Conservation (phyloP, 2,113 vertebrate species). For the Gobiocypris rarus region DNA sequence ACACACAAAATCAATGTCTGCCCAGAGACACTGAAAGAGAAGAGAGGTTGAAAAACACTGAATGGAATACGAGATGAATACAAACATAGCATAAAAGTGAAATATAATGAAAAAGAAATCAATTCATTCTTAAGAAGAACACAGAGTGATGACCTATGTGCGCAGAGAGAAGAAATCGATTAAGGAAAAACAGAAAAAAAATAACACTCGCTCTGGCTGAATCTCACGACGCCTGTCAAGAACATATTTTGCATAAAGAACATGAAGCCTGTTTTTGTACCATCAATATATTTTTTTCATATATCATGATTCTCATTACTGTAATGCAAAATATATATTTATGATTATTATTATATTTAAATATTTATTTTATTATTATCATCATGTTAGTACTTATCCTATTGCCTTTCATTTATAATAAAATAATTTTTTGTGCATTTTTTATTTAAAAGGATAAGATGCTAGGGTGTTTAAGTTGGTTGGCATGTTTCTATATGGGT, state of each 20-base stretch:
- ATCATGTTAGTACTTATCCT: too few relatives aligned
- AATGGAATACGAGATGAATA: conserved; percentile 31
- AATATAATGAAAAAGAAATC: conserved; percentile 41
- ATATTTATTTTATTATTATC: neutral
- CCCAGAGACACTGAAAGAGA: conserved; percentile 5
- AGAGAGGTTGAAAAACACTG: neutral
- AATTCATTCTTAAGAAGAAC: conserved; percentile 14
- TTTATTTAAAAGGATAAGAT: neutral
- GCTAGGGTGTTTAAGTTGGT: neutral
- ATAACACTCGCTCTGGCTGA: neutral
- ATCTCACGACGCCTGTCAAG: neutral
- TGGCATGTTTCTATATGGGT: neutral
- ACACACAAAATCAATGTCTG: conserved; percentile 46
- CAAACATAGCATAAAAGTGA: conserved; percentile 26
- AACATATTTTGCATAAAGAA: neutral
- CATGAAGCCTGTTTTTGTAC: neutral
- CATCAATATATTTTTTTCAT: neutral
- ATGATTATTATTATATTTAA: too few relatives aligned
- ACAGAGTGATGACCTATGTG: neutral
- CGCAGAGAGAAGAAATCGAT: neutral
- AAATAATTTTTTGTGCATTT: too few relatives aligned
- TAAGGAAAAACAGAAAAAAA: neutral
- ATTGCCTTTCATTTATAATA: neutral
- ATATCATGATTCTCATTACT: neutral
- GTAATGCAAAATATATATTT: too few relatives aligned